A percentile compares a stretch with the other conserved stretches of the same genome.
Conservation (phyloP, 2,797 vertebrate species). For the Erpetoichthys calabaricus region DNA sequence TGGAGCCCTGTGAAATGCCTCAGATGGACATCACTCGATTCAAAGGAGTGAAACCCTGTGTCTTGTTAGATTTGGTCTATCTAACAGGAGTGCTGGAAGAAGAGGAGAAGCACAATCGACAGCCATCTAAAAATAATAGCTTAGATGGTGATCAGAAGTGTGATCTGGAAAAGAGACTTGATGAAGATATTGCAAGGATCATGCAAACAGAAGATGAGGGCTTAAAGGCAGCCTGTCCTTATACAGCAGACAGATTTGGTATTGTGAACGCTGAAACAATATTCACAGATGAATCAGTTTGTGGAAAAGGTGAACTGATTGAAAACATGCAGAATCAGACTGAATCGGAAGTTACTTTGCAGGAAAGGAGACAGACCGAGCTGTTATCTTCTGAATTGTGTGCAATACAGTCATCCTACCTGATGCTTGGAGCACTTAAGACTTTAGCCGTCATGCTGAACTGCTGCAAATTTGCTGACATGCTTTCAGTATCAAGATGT, state of each 20-base stretch:
- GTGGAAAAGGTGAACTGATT: constrained; percentile 23
- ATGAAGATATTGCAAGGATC: constrained; percentile 34
- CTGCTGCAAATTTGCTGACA: constrained; percentile 51
- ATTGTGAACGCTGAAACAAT: background rate
- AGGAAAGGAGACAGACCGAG: constrained; percentile 27
- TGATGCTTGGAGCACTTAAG: constrained; percentile 57
- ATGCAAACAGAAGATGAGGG: constrained; percentile 25
- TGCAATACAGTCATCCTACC: constrained; percentile 53
- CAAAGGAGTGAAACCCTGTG: constrained; percentile 44
- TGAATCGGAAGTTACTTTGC: constrained; percentile 25
- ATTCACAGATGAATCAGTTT: constrained; percentile 17
- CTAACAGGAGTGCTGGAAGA: constrained; percentile 58
- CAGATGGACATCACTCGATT: constrained; percentile 46
- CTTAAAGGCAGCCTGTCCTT: constrained; percentile 1
- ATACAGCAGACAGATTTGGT: background rate
- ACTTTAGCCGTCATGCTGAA: constrained; percentile 53
- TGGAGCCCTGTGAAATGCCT: constrained; percentile 52
- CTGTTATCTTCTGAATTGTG: constrained; percentile 46
- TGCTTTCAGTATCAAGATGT: constrained; percentile 41
- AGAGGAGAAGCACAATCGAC: constrained; percentile 26
- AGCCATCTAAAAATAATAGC: constrained; percentile 20
- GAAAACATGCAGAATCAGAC: constrained; percentile 22
- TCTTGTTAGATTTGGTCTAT: constrained; percentile 57
- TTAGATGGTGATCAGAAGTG: constrained; percentile 27
- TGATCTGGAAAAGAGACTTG: constrained; percentile 29